Evolutionary conservation across 2,888 invertebrate genomes (phyloP), one percentile per base, ranked within the genome.

Genomic region (Clunio marinus): DNA sequence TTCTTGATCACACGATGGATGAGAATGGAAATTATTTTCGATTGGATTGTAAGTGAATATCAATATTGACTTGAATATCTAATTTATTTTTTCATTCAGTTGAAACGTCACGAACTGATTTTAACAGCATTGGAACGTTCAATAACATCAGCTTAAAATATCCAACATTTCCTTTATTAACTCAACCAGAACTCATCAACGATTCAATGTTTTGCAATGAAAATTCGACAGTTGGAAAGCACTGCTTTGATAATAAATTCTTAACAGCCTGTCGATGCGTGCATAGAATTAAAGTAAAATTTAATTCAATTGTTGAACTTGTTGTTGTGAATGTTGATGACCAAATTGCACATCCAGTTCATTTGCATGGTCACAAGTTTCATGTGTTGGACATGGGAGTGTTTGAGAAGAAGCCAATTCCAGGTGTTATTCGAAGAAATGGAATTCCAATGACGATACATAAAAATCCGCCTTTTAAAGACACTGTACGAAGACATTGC

Each of bases 71-170:
- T 58, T 45, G 4, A n/a, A n/a, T 25, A 28, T 17, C 28, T 66
- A 13, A 15, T 17, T 32, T 46, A 45, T 41, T 55, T n/a, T 45
- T 28, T 32, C 13, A 68, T 63, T 2, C 46, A 75, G 75, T 66
- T 13, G 51, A 51, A 28, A 66, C 75, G 69, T 62, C 72, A 0
- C 58, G 69, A n/a, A 57, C 57, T 1, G 73, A 75, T 69, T 4
- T 72, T n/a, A 74, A 72, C 0, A 68, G 75, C n/a, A 72, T 75
- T 5, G 85, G 81, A 55, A 84, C 82, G 71, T 83, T 83, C 17
- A 89, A 91, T 76, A 88, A 90, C 66, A 83, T 88, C 20, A 86
- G 89, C 5, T 87, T 91, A 76, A 84, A 84, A 32, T 88, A 86
- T 74, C 92, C 93, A 0, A 83, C 88, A 1, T 88, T 88, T 0